Evolutionary conservation across 2,797 vertebrate genomes (phyloP).

Genomic region (Chelonia mydas): DNA sequence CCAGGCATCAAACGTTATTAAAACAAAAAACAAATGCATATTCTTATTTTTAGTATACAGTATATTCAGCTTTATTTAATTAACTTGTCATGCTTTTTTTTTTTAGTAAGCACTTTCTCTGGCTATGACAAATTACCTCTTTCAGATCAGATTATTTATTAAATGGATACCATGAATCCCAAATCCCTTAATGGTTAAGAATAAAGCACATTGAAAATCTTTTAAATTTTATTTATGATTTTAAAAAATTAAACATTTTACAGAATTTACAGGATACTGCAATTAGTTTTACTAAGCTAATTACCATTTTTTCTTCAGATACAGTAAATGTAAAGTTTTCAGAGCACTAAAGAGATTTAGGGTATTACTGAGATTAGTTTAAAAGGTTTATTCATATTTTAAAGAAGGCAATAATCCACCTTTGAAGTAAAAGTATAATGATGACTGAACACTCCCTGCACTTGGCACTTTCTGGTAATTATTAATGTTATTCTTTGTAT

Average conservation of each 20-base stretch:
- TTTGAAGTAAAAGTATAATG: slow-evolving; percentile 9
- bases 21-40: neutral
- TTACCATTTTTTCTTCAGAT: neutral
- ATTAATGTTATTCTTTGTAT: neutral
- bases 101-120: slow-evolving; percentile 38
- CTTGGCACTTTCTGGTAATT: neutral
- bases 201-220: slow-evolving; percentile 23
- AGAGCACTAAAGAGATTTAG: neutral
- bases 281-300: slow-evolving; percentile 26
- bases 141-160: slow-evolving; percentile 53
- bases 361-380: neutral
- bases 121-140: slow-evolving; percentile 46
- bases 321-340: slow-evolving; percentile 7
- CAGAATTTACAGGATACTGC: neutral
- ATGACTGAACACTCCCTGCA: neutral
- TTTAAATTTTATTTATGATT: slow-evolving; percentile 48
- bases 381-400: slow-evolving; percentile 36
- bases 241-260: slow-evolving; percentile 17
- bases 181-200: slow-evolving; percentile 37
- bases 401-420: neutral
- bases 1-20: neutral
- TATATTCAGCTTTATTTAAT: slow-evolving; percentile 48
- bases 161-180: slow-evolving; percentile 49
- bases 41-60: neutral
- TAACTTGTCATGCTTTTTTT: slow-evolving; percentile 18